phyloP scores from a whole-genome alignment of 2,888 invertebrate genomes.

The Orthonychiurus folsomi region DNA sequence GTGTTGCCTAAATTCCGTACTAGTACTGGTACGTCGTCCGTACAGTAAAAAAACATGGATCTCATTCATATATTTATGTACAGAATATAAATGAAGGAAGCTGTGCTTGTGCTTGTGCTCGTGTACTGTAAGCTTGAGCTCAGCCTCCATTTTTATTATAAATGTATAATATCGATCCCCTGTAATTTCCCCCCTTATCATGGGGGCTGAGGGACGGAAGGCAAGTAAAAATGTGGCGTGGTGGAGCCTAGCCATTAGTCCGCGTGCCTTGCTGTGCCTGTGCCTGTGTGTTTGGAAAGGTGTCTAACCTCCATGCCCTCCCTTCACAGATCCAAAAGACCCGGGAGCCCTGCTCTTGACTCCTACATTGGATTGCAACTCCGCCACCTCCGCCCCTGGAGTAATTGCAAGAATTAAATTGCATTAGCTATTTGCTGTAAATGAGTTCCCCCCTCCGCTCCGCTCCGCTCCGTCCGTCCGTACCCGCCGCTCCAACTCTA shows the following conservation, averaged over 20 bases:
- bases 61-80: too few species aligned
- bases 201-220: neutral
- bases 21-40: too few species aligned
- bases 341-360: neutral
- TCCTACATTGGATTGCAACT: too few species aligned
- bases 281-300: neutral
- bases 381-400: too few species aligned
- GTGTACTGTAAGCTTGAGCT: too few species aligned
- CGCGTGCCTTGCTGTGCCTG: neutral
- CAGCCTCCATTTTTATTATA: neutral
- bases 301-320: neutral
- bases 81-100: too few species aligned
- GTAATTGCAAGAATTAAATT: constrained; percentile 35
- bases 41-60: too few species aligned
- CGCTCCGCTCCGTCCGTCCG: neutral
- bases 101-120: too few species aligned
- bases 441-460: neutral
- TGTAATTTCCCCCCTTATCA: neutral
- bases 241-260: neutral
- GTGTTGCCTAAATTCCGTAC: too few species aligned
- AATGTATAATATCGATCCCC: neutral
- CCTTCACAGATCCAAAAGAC: neutral
- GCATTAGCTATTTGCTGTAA: constrained; percentile 21
- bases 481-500: neutral
- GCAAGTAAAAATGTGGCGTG: neutral